These are phyloP conservation scores for Psammodynastes pulverulentus DNA, from an alignment of 2,113 vertebrate species.

Conservation along the genomic window DNA sequence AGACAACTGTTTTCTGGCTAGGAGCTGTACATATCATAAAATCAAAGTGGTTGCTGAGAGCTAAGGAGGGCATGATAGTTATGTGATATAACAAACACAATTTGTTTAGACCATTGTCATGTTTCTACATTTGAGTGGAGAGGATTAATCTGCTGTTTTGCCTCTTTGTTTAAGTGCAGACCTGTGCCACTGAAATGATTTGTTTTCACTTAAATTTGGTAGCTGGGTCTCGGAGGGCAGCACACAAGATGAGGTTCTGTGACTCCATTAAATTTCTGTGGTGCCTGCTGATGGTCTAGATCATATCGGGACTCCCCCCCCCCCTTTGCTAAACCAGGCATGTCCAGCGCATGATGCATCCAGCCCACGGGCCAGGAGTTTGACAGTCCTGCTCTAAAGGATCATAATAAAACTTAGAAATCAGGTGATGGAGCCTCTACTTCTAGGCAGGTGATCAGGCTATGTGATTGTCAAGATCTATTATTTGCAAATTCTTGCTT, in stretches of 20 bases:
- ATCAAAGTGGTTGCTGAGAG: background rate
- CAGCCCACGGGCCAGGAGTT: too few relatives aligned
- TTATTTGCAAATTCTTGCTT: conserved; percentile 38
- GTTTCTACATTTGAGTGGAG: background rate
- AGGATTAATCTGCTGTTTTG: background rate
- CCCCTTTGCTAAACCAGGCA: too few relatives aligned
- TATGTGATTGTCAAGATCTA: conserved; percentile 44
- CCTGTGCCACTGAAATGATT: background rate
- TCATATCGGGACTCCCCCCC: too few relatives aligned
- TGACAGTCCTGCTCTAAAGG: background rate
- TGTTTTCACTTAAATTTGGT: background rate
- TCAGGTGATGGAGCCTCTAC: conserved; percentile 53
- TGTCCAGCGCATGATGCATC: too few relatives aligned
- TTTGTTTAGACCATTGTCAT: background rate
- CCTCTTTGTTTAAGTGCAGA: background rate
- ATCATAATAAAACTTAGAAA: conserved; percentile 57
- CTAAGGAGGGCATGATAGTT: background rate
- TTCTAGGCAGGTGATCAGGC: conserved; percentile 40
- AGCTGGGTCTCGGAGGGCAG: background rate
- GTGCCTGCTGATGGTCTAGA: background rate
- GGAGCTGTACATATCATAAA: background rate
- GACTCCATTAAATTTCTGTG: background rate
- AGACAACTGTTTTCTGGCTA: background rate
- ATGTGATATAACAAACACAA: background rate
- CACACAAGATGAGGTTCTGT: background rate